phyloP scores from a whole-genome alignment of 2,113 vertebrate species.

The Carassius auratus region DNA sequence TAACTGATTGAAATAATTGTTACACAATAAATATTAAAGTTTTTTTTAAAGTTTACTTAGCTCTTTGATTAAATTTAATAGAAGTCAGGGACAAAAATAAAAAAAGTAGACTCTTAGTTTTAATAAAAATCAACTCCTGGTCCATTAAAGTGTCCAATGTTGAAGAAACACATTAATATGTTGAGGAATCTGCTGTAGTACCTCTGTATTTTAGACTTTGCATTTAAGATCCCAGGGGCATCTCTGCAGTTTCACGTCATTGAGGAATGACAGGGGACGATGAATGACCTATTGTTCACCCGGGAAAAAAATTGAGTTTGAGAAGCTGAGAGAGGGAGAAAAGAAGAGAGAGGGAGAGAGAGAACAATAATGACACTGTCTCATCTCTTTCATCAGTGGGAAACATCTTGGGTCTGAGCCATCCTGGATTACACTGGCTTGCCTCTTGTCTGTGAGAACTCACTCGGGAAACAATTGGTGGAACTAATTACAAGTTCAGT shows the following conservation, averaged over 20 bases:
- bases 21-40: background rate
- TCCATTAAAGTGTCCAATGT: too few species aligned
- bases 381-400: constrained; percentile 51
- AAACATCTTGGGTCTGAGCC: constrained; percentile 53
- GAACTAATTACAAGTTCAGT: constrained; percentile 43
- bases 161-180: too few species aligned
- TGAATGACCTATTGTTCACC: constrained; percentile 62
- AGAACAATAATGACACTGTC: constrained; percentile 59
- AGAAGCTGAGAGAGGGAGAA: background rate
- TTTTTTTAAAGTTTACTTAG: background rate
- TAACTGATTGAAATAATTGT: background rate
- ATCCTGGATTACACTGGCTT: constrained; percentile 54
- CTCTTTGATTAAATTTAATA: background rate
- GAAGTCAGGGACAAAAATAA: too few species aligned
- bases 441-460: constrained; percentile 51
- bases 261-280: constrained; percentile 51
- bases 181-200: too few species aligned
- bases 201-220: constrained; percentile 6
- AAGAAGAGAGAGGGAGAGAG: constrained; percentile 18
- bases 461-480: constrained; percentile 49
- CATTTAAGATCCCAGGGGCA: constrained; percentile 49
- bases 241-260: constrained; percentile 51
- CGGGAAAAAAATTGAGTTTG: background rate
- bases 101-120: too few species aligned
- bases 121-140: too few species aligned